These are phyloP conservation scores for Takifugu ocellatus DNA, from an alignment of 2,797 vertebrate species.

Conservation along the genomic window DNA sequence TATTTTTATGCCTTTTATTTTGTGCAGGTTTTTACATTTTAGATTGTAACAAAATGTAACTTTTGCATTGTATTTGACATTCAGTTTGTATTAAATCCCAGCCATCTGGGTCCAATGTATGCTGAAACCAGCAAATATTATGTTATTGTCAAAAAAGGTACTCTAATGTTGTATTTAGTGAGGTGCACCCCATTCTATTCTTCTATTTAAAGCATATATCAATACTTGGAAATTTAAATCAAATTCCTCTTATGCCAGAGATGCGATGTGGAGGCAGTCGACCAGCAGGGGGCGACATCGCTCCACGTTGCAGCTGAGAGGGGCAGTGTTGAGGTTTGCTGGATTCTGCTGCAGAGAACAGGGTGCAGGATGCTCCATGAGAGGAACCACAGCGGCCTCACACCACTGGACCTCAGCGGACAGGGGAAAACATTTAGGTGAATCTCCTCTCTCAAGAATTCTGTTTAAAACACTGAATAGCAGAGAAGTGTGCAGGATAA, in stretches of 20 bases:
- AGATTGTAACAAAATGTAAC: too few relatives aligned
- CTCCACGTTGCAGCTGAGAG: constrained; percentile 79
- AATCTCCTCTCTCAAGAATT: constrained; percentile 28
- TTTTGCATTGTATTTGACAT: too few relatives aligned
- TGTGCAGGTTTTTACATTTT: too few relatives aligned
- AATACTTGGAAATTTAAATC: too few relatives aligned
- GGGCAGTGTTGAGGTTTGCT: constrained; percentile 76
- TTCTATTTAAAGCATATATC: too few relatives aligned
- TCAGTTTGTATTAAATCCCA: too few relatives aligned
- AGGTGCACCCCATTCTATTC: too few relatives aligned
- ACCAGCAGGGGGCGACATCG: constrained; percentile 77
- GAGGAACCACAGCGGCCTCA: constrained; percentile 72
- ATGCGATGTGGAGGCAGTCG: constrained; percentile 69
- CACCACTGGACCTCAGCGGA: constrained; percentile 76
- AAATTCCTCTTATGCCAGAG: constrained; percentile 56
- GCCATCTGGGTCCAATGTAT: too few relatives aligned
- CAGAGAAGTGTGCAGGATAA: neutral
- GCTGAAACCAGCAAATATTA: too few relatives aligned
- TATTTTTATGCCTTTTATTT: too few relatives aligned
- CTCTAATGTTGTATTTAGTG: too few relatives aligned
- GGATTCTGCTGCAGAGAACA: constrained; percentile 74
- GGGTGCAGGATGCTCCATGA: constrained; percentile 71
- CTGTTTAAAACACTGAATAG: constrained; percentile 9
- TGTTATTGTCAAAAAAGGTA: too few relatives aligned
- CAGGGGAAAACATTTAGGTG: constrained; percentile 78